Evolutionary conservation across 2,888 invertebrate genomes (phyloP).

Genomic region (Polydrusus pterygomalis): DNA sequence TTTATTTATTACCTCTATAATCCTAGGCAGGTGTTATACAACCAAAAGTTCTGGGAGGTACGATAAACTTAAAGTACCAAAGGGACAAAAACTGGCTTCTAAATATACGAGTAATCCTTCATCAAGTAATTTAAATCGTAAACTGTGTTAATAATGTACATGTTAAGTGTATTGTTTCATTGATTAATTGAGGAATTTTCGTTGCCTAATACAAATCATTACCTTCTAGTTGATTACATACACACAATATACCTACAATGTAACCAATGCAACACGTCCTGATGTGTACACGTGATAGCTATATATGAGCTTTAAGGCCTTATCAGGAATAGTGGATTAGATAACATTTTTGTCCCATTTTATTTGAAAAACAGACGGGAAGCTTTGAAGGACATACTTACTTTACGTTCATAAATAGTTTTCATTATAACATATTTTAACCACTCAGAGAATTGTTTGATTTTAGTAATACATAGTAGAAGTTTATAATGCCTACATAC

Average conservation of each 20-base stretch:
- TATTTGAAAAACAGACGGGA: constrained; percentile 44
- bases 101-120: no score
- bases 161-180: no score
- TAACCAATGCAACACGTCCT: constrained; percentile 2
- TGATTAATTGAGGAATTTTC: background rate
- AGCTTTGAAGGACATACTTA: constrained; percentile 31
- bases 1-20: no score
- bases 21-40: no score
- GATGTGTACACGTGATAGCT: constrained; percentile 31
- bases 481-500: no score
- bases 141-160: no score
- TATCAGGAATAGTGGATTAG: constrained; percentile 51
- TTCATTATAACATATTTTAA: background rate
- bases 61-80: no score
- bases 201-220: background rate
- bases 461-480: background rate
- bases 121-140: no score
- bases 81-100: no score
- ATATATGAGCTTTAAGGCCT: constrained; percentile 47
- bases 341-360: constrained; percentile 45
- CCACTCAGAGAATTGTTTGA: no score
- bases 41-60: no score
- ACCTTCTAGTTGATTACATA: constrained; percentile 5
- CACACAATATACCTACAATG: background rate
- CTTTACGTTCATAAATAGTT: constrained; percentile 17